Base-by-base conservation (phyloP, 2,113 vertebrate species). In the Myotis davidii region DNA sequence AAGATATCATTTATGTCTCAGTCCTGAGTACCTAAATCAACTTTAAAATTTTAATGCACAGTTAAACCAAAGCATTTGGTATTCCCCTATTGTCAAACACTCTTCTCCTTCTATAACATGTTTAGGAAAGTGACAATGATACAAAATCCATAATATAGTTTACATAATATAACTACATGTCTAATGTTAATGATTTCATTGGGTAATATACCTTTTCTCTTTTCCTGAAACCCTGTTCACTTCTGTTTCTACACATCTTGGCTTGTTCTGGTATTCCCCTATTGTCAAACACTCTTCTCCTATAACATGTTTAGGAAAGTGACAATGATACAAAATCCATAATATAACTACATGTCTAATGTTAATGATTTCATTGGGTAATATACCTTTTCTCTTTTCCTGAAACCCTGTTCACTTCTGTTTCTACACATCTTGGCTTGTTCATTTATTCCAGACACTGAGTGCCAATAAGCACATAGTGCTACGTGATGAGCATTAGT, bases 171-270 rank as follows among this genome's bases (percentile, higher is more conserved):
- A 85, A 56, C 25, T 29, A 12, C 13, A 59, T 65, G 9, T 54
- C 45, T 94, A 42, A 88, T 42, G 29, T 56, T n/a, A 85, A 89
- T 94, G 48, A 69, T 56, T 67, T 85, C 52, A n/a, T 85, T 67
- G 37, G 23, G 17, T 34, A 27, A 88, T 72, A 72, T 23, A 72
- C 1, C 21, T 82, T 96, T 65, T 34, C 45, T 48, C n/a, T 77
- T 81, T 79, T 52, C 5, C 34, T 64, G 23, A 61, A 90, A 86
- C 2, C 1, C 11, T 79, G 2, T 90, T 93, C 52, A 29, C 8
- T 91, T 88, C n/a, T 81, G 76, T 95, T 78, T 18, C 85, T 65
- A 42, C 34, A 45, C 11, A 56, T 65, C 18, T 23, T 88, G 64
- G 5, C 32, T 88, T 91, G 25, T 69, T 89, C 42, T n/a, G n/a